Percentiles rank a stretch among this genome's conserved stretches.
Conservation (phyloP, 2,113 vertebrate species). For the Pao palembangensis region DNA sequence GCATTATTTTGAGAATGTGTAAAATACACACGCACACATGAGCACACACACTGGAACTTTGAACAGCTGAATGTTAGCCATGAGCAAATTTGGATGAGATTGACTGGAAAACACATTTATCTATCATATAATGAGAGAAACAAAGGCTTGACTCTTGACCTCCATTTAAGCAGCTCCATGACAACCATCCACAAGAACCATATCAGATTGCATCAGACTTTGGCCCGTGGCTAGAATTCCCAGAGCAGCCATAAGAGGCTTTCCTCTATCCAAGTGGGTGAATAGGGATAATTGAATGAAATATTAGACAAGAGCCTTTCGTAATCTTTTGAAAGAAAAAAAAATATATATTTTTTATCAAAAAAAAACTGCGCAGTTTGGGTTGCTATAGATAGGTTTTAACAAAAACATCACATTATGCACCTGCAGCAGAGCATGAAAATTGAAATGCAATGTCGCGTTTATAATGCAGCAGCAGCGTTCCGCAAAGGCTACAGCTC, state of each 20-base stretch:
- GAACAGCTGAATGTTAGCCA: too few relatives aligned
- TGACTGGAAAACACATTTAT: too few relatives aligned
- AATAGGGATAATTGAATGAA: constrained; percentile 74
- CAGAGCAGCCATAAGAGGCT: constrained; percentile 58
- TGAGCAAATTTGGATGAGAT: too few relatives aligned
- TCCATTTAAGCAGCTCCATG: constrained; percentile 15
- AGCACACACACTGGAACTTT: not conserved
- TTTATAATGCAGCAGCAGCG: too few relatives aligned
- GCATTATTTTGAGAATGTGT: not conserved
- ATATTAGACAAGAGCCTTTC: constrained; percentile 68
- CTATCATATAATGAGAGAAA: constrained; percentile 15
- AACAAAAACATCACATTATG: constrained; percentile 30
- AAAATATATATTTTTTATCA: too few relatives aligned
- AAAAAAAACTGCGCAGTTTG: too few relatives aligned
- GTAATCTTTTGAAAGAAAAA: constrained; percentile 66
- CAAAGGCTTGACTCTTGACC: constrained; percentile 23
- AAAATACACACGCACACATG: too few relatives aligned
- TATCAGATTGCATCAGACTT: constrained; percentile 62
- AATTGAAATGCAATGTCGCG: constrained; percentile 6
- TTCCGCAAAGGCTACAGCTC: not conserved
- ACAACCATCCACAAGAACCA: constrained; percentile 37
- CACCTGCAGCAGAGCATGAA: constrained; percentile 13
- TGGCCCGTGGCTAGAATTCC: constrained; percentile 37
- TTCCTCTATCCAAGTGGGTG: constrained; percentile 49
- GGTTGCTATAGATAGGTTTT: not conserved